Percentiles rank a stretch among this genome's conserved stretches.
phyloP scores from a whole-genome alignment of 2,888 invertebrate species.

The Colostygia pectinataria region DNA sequence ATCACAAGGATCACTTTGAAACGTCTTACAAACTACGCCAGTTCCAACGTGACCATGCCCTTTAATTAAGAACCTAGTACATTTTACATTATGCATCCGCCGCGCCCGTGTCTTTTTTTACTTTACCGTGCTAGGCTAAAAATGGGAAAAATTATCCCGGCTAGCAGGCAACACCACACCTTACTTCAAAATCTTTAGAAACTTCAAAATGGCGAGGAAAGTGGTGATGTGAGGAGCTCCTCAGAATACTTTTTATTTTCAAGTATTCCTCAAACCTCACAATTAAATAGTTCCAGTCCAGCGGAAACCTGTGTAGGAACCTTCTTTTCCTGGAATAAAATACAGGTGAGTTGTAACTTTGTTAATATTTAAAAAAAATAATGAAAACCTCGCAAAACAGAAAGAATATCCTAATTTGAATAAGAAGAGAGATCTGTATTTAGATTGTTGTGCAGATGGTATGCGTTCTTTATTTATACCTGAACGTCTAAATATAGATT shows the following conservation, averaged over 20 bases:
- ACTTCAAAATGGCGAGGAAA: conserved; percentile 63
- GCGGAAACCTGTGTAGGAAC: conserved; percentile 2
- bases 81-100: too few species aligned
- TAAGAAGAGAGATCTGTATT: conserved; percentile 48
- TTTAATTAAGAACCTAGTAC: too few species aligned
- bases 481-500: conserved; percentile 34
- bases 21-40: too few species aligned
- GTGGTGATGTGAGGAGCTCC: conserved; percentile 46
- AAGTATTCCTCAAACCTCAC: conserved; percentile 10
- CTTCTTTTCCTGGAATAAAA: conserved; percentile 1
- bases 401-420: conserved; percentile 47
- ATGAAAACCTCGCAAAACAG: conserved; percentile 32
- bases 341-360: conserved; percentile 27
- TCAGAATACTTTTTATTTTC: conserved; percentile 40
- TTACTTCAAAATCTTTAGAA: too few species aligned
- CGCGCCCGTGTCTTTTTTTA: too few species aligned
- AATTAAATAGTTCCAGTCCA: not conserved
- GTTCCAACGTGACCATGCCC: too few species aligned
- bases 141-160: too few species aligned
- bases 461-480: conserved; percentile 33
- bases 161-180: too few species aligned
- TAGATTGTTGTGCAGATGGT: conserved; percentile 39
- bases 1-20: too few species aligned
- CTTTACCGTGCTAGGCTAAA: too few species aligned
- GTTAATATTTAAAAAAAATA: conserved; percentile 7